Base-by-base conservation (phyloP, 2,888 invertebrate species). In the Zhuqinia jingwanae region DNA sequence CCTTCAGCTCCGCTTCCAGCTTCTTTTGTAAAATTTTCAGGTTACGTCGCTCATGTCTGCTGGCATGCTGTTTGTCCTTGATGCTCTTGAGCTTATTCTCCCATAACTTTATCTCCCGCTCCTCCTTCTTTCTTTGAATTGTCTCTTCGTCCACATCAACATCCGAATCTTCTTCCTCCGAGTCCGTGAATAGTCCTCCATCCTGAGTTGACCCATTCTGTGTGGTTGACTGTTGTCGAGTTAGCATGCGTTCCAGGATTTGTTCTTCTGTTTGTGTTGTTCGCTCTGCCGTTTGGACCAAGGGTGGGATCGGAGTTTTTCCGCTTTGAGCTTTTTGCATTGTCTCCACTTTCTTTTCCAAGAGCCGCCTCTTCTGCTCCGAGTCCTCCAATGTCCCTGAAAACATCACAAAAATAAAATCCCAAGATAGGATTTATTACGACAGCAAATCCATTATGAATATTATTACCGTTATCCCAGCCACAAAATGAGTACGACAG, bases 21-120 rank as follows among this genome's bases (percentile, higher is more conserved):
- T 96, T 96, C 91, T 96, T 96, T 92, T 97, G 95, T 82, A 96
- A 95, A 92, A 96, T 95, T 91, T 96, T 96, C 81, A 96, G 94
- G 15, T 94, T 96, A 91, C 95, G 94, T 88, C 97, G 93, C 91
- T 97, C 97, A 92, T 95, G 95, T 91, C 95, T 95, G 91, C 97
- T 96, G 88, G 95, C 94, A 87, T 93, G 93, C 89, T 95, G 94
- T 91, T 95, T 95, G 87, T 95, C 95, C 92, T 92, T 93, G 89
- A 93, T 93, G 30, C 92, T 93, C 85, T 92, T 93, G 22, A 94
- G 92, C 91, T 94, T 94, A 0, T 93, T 92, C 22, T 92, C 93
- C 89, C 95, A 92, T 89, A 95, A 93, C 93, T 96, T 94, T 91
- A 96, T 92, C 93, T 96, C 94, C 92, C 96, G 92, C 92, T 95